Evolutionary conservation across 2,888 invertebrate genomes (phyloP).

Genomic region (Napeogenes sylphis): DNA sequence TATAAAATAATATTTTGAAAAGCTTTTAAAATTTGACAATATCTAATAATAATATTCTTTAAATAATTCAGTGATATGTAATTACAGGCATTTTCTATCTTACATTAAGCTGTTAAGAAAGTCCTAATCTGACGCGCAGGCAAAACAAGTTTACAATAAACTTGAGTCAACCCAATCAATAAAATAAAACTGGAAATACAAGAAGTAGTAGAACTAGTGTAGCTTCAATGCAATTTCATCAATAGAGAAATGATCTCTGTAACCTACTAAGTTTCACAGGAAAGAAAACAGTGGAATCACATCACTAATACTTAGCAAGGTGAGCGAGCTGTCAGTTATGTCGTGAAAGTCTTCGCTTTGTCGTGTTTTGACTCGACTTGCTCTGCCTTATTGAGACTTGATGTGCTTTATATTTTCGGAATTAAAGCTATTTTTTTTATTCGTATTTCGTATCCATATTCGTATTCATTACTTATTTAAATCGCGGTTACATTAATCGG

Average conservation of each 20-base stretch:
- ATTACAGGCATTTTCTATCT: background rate
- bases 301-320: constrained; percentile 59
- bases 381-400: background rate
- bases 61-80: too few relatives aligned
- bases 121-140: too few relatives aligned
- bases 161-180: background rate
- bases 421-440: too few relatives aligned
- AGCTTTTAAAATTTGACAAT: too few relatives aligned
- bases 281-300: constrained; percentile 60
- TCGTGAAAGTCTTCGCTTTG: constrained; percentile 67
- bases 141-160: too few relatives aligned
- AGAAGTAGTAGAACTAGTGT: constrained; percentile 31
- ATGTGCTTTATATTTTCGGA: too few relatives aligned
- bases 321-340: constrained; percentile 50
- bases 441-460: too few relatives aligned
- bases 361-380: background rate
- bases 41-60: too few relatives aligned
- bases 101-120: constrained; percentile 7
- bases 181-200: background rate
- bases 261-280: constrained; percentile 66
- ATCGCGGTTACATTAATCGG: too few relatives aligned
- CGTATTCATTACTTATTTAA: too few relatives aligned
- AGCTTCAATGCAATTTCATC: constrained; percentile 55
- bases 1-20: too few relatives aligned
- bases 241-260: constrained; percentile 64